Conservation (phyloP, 2,888 invertebrate genomes). For the Lepidocyrtoides sp. region DNA sequence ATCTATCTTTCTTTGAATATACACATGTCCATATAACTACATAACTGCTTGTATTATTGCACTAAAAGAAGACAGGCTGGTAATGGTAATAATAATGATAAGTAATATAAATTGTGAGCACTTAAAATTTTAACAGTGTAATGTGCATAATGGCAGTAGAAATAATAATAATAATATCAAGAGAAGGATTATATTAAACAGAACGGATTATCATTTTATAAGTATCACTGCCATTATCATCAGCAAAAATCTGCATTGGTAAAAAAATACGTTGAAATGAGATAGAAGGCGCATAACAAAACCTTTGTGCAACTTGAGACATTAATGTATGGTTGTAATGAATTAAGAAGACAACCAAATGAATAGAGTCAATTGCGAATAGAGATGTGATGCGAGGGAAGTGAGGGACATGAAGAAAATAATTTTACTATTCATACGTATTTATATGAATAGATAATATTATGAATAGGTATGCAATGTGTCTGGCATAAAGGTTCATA, state of each 20-base stretch:
- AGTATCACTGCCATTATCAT: constrained; percentile 49
- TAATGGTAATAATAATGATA: constrained; percentile 72
- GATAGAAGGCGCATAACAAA: constrained; percentile 16
- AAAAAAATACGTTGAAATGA: not conserved
- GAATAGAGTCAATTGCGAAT: not conserved
- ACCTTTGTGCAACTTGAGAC: constrained; percentile 30
- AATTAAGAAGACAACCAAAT: constrained; percentile 39
- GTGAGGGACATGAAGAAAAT: constrained; percentile 28
- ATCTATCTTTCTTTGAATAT: constrained; percentile 18
- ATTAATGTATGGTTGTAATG: constrained; percentile 53
- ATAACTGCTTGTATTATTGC: not conserved
- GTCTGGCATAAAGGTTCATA: too few relatives aligned
- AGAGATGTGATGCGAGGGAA: constrained; percentile 2
- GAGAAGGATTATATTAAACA: constrained; percentile 36
- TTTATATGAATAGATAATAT: too few relatives aligned
- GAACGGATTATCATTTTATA: constrained; percentile 76
- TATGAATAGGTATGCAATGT: too few relatives aligned
- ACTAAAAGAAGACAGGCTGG: constrained; percentile 56
- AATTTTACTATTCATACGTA: not conserved
- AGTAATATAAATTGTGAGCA: constrained; percentile 65
- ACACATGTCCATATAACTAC: not conserved
- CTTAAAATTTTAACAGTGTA: constrained; percentile 69
- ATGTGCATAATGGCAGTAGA: constrained; percentile 65
- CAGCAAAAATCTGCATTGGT: constrained; percentile 42
- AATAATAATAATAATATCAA: constrained; percentile 52